Evolutionary conservation across 2,113 vertebrate genomes (phyloP).

Genomic region (Ursus arctos): DNA sequence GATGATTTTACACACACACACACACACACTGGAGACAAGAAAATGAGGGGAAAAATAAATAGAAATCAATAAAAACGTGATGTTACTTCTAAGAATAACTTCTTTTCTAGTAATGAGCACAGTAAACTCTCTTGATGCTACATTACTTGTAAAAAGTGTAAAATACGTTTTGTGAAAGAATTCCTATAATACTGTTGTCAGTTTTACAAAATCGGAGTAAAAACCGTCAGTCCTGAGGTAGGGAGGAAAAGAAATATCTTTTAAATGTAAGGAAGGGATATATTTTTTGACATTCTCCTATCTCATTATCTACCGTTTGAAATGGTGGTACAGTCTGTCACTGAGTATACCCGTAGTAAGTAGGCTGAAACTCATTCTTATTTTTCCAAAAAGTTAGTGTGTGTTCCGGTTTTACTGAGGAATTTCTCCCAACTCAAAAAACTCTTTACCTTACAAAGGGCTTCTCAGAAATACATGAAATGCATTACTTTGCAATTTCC

Average conservation of each 20-base stretch:
- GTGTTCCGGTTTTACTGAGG: neutral
- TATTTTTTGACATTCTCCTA: neutral
- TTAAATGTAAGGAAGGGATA: neutral
- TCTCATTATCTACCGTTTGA: neutral
- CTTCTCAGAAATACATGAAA: slow-evolving; percentile 25
- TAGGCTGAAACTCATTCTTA: neutral
- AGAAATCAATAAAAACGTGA: neutral
- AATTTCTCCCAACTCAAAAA: neutral
- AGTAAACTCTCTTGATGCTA: neutral
- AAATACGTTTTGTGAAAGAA: slow-evolving; percentile 20
- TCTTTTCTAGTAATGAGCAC: slow-evolving; percentile 18
- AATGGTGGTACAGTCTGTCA: neutral
- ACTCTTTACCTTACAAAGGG: neutral
- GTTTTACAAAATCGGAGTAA: neutral
- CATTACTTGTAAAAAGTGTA: neutral
- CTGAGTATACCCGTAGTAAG: neutral
- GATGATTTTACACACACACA: neutral
- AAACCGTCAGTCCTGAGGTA: neutral
- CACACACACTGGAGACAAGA: neutral
- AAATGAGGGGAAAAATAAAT: neutral
- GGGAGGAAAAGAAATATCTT: neutral
- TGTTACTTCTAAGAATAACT: neutral
- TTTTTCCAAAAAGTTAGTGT: neutral
- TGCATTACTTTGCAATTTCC: slow-evolving; percentile 35
- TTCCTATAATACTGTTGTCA: neutral